Conservation (phyloP, 2,797 vertebrate genomes). For the Myotis pilosus region DNA sequence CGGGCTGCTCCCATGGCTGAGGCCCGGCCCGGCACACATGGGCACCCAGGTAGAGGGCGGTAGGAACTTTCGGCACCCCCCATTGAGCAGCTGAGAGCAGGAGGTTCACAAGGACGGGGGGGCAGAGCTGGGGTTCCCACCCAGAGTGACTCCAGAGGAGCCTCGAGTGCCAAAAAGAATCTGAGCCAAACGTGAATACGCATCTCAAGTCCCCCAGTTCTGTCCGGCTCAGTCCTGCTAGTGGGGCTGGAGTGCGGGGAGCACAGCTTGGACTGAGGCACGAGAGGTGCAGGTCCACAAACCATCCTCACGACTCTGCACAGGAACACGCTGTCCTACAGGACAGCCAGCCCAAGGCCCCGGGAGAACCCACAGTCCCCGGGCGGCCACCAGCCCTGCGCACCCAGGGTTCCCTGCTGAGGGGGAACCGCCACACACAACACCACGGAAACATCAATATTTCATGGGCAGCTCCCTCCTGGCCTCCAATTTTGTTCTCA, state of each 20-base stretch:
- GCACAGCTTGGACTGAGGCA: not conserved
- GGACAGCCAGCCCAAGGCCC: not conserved
- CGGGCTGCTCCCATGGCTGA: not conserved
- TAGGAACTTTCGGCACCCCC: not conserved
- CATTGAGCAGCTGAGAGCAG: not conserved
- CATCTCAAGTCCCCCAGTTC: not conserved
- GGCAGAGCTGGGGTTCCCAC: not conserved
- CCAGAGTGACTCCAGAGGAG: not conserved
- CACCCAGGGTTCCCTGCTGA: not conserved
- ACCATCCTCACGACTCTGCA: not conserved
- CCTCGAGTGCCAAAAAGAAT: not conserved
- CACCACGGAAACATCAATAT: conserved; percentile 67
- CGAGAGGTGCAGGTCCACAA: not conserved
- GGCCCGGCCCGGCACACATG: not conserved
- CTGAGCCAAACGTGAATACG: not conserved
- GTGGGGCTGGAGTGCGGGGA: not conserved
- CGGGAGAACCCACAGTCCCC: not conserved
- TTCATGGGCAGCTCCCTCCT: conserved; percentile 70
- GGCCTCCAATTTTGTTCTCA: conserved; percentile 58
- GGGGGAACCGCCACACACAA: not conserved
- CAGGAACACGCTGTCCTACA: not conserved
- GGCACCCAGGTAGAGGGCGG: not conserved
- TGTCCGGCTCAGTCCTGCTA: not conserved
- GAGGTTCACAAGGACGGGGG: not conserved
- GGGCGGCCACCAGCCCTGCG: not conserved